A percentile compares a stretch with the other conserved stretches of the same genome.
These are phyloP conservation scores for Paracentrotus lividus DNA, from an alignment of 53 echinoderm and acorn worm species.

Conservation along the genomic window DNA sequence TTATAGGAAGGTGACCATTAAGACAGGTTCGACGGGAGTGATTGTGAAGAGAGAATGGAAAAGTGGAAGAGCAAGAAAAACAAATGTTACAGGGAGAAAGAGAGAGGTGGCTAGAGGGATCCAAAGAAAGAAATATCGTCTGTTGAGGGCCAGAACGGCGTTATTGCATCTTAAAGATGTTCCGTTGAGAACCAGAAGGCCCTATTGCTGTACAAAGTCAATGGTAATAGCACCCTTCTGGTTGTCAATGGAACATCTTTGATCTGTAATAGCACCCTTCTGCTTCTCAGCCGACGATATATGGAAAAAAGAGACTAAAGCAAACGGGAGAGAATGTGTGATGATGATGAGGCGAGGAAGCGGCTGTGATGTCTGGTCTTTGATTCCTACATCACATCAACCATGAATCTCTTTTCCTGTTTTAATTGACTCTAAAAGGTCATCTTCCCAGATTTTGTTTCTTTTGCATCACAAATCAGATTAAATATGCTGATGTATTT, in stretches of 20 bases:
- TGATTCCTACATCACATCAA: slow-evolving; percentile 7
- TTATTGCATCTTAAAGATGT: no score
- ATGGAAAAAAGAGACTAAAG: not conserved
- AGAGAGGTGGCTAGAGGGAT: not conserved
- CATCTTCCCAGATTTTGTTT: slow-evolving; percentile 65
- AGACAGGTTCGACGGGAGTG: not conserved
- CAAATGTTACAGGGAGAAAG: not conserved
- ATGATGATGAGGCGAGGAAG: not conserved
- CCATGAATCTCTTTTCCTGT: slow-evolving; percentile 55
- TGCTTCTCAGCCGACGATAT: no score
- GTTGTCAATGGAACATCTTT: no score
- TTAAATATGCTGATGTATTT: slow-evolving; percentile 61
- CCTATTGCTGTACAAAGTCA: no score
- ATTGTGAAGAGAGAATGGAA: not conserved
- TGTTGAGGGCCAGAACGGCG: no score
- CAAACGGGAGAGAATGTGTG: not conserved
- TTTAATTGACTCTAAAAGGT: slow-evolving; percentile 66
- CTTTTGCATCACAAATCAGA: slow-evolving; percentile 67
- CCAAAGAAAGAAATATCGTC: no score
- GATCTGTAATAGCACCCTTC: no score
- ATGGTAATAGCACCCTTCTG: no score
- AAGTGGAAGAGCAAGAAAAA: not conserved
- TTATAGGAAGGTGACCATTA: no score
- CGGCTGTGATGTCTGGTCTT: not conserved
- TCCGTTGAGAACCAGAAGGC: no score